phyloP scores from a whole-genome alignment of 2,888 invertebrate species.

The Mechanitis messenoides region DNA sequence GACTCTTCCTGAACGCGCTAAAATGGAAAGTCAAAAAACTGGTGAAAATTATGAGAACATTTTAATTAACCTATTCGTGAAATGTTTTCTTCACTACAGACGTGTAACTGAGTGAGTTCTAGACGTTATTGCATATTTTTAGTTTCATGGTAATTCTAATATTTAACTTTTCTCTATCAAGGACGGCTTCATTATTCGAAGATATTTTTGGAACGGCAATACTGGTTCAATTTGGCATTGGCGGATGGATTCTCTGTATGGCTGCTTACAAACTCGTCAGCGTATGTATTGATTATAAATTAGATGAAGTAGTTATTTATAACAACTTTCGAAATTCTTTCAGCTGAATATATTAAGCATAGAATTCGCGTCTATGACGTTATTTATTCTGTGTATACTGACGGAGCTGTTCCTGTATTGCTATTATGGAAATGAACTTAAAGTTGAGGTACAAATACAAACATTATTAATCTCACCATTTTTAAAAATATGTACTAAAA shows the following conservation, averaged over 20 bases:
- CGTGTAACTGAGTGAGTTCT: slow-evolving; percentile 46
- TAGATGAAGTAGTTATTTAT: background rate
- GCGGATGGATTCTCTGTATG: slow-evolving; percentile 69
- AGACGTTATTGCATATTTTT: background rate
- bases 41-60: slow-evolving; percentile 33
- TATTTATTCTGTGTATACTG: slow-evolving; percentile 74
- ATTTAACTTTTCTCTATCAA: slow-evolving; percentile 22
- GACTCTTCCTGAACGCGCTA: slow-evolving; percentile 40
- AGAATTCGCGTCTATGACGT: slow-evolving; percentile 70
- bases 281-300: slow-evolving; percentile 32
- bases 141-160: no score
- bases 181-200: slow-evolving; percentile 46
- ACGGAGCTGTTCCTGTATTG: slow-evolving; percentile 75
- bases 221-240: slow-evolving; percentile 60
- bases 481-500: no score
- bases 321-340: slow-evolving; percentile 3
- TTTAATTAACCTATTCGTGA: slow-evolving; percentile 39
- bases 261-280: slow-evolving; percentile 63
- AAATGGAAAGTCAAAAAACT: slow-evolving; percentile 17
- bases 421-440: slow-evolving; percentile 76
- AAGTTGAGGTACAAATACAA: slow-evolving; percentile 57
- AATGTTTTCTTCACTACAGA: slow-evolving; percentile 49
- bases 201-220: slow-evolving; percentile 57
- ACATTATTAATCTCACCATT: no score
- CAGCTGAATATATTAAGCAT: slow-evolving; percentile 55